Conservation (phyloP, 1,140 invertebrate species). For the Sinonovacula constricta region DNA sequence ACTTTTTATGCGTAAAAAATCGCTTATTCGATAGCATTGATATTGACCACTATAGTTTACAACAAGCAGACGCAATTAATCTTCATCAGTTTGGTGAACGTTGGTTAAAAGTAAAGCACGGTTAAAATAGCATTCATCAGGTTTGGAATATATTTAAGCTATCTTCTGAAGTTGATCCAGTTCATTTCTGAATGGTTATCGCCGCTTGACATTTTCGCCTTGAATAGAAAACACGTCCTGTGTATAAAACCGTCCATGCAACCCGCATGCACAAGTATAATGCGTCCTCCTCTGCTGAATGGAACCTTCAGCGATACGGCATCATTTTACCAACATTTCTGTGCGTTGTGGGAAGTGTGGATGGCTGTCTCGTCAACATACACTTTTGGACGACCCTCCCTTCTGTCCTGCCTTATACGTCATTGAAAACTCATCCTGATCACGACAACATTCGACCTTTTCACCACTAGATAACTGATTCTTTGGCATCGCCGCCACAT, state of each 20-base stretch:
- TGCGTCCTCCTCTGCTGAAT: neutral
- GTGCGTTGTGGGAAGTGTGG: neutral
- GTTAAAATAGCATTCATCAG: too few species aligned
- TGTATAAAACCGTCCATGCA: neutral
- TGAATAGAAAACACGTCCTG: too few species aligned
- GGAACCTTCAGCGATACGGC: neutral
- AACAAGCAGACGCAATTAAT: too few species aligned
- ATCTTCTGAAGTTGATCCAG: neutral
- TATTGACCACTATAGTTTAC: too few species aligned
- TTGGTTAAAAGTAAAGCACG: too few species aligned
- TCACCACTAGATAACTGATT: neutral
- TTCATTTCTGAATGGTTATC: conserved; percentile 5
- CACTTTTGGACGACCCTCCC: neutral
- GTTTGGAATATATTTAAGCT: neutral
- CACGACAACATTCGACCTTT: neutral
- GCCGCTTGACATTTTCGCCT: too few species aligned
- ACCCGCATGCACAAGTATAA: neutral
- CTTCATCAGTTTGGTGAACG: too few species aligned
- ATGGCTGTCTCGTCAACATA: conserved; percentile 2
- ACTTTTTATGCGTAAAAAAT: too few species aligned
- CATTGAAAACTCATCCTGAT: neutral
- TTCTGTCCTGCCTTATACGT: neutral
- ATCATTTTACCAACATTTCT: neutral
- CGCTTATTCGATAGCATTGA: too few species aligned
- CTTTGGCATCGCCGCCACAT: neutral